phyloP scores from a whole-genome alignment of 2,888 invertebrate genomes.

The Augiades crinisus region DNA sequence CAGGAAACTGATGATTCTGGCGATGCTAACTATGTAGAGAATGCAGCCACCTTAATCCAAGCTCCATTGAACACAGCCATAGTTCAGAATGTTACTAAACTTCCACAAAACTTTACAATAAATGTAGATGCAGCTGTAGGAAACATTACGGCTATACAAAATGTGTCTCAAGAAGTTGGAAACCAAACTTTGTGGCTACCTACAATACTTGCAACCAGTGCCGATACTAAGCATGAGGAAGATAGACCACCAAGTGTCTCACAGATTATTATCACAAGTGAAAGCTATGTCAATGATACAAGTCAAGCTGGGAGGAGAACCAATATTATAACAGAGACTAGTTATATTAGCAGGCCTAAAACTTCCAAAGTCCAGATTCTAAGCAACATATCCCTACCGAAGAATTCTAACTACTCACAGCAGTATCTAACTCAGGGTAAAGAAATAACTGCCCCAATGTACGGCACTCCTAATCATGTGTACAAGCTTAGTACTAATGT shows the following conservation, averaged over 20 bases:
- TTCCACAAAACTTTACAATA: constrained; percentile 74
- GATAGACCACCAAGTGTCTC: constrained; percentile 64
- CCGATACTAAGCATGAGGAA: constrained; percentile 63
- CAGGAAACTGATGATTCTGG: constrained; percentile 67
- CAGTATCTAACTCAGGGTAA: constrained; percentile 63
- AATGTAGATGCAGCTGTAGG: constrained; percentile 73
- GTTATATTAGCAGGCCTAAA: constrained; percentile 62
- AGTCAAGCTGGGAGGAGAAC: constrained; percentile 56
- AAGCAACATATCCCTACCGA: constrained; percentile 74
- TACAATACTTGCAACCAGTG: constrained; percentile 67
- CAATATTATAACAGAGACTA: constrained; percentile 67
- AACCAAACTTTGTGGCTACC: constrained; percentile 74
- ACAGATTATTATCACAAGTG: constrained; percentile 74
- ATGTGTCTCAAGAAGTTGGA: constrained; percentile 71
- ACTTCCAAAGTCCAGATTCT: constrained; percentile 75
- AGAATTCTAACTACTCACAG: constrained; percentile 64
- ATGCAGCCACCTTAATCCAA: constrained; percentile 66
- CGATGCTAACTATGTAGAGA: constrained; percentile 67
- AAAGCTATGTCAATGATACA: constrained; percentile 65
- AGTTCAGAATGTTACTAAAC: constrained; percentile 72
- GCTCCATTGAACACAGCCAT: constrained; percentile 68
- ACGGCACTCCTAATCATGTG: constrained; percentile 68
- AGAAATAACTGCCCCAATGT: constrained; percentile 62
- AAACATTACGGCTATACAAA: constrained; percentile 72
- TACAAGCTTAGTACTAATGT: constrained; percentile 68